phyloP scores from a whole-genome alignment of 64 coral and sea anemone genomes.

The Pachyseris speciosa region DNA sequence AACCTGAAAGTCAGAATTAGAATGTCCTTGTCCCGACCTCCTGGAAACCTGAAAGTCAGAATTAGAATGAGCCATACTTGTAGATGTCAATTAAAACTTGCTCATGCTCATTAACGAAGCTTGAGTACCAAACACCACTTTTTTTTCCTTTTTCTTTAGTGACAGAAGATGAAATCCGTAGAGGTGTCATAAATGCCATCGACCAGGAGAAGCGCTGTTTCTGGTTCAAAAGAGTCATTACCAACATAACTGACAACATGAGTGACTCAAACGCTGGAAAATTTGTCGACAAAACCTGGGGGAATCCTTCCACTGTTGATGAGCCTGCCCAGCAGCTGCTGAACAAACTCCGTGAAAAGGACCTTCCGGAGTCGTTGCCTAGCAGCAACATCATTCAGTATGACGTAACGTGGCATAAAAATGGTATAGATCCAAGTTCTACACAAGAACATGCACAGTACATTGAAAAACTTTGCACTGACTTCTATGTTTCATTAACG shows the following conservation, averaged over 20 bases:
- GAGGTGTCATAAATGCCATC: constrained; percentile 75
- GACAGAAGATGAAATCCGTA: constrained; percentile 98
- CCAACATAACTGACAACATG: constrained; percentile 60
- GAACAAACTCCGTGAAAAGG: constrained; percentile 67
- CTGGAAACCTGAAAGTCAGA: too few relatives aligned
- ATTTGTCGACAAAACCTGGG: constrained; percentile 96
- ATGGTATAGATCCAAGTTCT: constrained; percentile 82
- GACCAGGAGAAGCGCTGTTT: constrained; percentile 76
- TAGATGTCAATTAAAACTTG: too few relatives aligned
- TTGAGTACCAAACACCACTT: not conserved
- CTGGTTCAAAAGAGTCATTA: constrained; percentile 95
- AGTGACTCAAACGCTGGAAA: constrained; percentile 66
- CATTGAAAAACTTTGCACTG: constrained; percentile 76
- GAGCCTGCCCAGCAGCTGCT: constrained; percentile 75
- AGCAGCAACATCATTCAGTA: constrained; percentile 68
- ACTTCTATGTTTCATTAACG: constrained; percentile 79
- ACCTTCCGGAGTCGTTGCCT: constrained; percentile 63
- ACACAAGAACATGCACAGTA: constrained; percentile 86
- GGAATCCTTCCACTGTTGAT: constrained; percentile 57
- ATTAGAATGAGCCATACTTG: too few relatives aligned
- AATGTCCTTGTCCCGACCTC: too few relatives aligned
- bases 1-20: too few relatives aligned
- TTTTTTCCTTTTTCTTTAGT: constrained; percentile 51
- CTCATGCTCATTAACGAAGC: too few relatives aligned
- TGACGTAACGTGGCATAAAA: constrained; percentile 82